Base-by-base conservation (phyloP, 1,140 invertebrate genomes). In the Luehdorfia chinensis region DNA sequence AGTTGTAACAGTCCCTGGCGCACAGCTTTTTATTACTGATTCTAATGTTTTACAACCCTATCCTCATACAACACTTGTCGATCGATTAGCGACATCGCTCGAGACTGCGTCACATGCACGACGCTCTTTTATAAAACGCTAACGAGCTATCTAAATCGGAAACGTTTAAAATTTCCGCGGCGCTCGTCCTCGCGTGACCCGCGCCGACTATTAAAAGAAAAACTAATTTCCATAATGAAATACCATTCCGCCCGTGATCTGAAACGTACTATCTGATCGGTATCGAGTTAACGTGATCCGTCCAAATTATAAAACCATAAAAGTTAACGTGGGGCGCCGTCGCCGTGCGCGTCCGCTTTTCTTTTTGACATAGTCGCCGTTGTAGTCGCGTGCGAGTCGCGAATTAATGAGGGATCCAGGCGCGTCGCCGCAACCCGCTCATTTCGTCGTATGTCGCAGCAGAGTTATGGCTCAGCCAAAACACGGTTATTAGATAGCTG, bases 201-300 rank as follows among this genome's bases (percentile, higher is more conserved):
- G 50, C 47, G 54, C 62, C 53, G 49, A 63, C 70, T 76, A 76
- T 84, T 83, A 83, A 77, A 84, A 77, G 66, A 75, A 84, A 76
- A 78, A 74, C 71, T 77, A 78, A 85, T 83, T 83, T 80, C 71
- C 71, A 79, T 80, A 80, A 76, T 75, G 68, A 81, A 77, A 76
- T 71, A 80, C 75, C 70, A 72, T 75, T 21, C 19, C 64, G 55
- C 30, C 56, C 45, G 58, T 59, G 67, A 67, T 74, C 55, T 60
- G 58, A 68, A 67, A 64, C 75, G 64, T 68, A 74, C 72, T n/a
- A n/a, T n/a, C n/a, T n/a, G n/a, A n/a, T 21, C 19, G 6, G 19
- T 71, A 75, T 75, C 66, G 67, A 80, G 66, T 79, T 80, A 78
- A 79, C 75, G 75, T 84, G 75, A 71, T 66, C 69, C 66, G 61